Evolutionary conservation across 2,888 invertebrate species (phyloP).

Genomic region (Ochropacha duplaris): DNA sequence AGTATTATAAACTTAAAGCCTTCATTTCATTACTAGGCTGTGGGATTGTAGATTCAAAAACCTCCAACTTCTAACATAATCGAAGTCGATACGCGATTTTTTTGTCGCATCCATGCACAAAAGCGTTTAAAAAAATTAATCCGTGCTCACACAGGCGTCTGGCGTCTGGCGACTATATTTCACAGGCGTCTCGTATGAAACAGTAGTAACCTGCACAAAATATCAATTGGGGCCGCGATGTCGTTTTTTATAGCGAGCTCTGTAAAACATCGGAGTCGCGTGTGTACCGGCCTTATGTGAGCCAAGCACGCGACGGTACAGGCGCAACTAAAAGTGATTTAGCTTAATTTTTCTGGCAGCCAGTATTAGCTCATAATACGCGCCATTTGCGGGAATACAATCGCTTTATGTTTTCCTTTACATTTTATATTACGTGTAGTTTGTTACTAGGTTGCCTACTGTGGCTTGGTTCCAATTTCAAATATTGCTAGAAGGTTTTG

Average conservation of each 20-base stretch:
- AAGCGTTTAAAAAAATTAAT: conserved; percentile 38
- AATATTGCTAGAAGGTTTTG: not conserved
- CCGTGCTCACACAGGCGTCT: conserved; percentile 15
- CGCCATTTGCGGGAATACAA: conserved; percentile 32
- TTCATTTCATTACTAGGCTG: too few relatives aligned
- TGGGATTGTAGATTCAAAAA: too few relatives aligned
- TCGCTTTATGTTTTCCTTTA: conserved; percentile 44
- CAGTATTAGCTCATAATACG: conserved; percentile 44
- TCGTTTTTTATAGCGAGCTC: conserved; percentile 71
- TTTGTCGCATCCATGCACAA: conserved; percentile 4
- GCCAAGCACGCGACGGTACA: conserved; percentile 66
- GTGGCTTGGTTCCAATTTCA: not conserved
- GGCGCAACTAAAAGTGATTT: conserved; percentile 60
- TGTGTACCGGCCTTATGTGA: conserved; percentile 69
- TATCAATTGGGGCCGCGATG: conserved; percentile 73
- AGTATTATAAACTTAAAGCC: too few relatives aligned
- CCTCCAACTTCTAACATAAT: not conserved
- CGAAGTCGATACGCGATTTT: not conserved
- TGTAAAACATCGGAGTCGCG: conserved; percentile 76
- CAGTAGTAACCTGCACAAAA: conserved; percentile 70
- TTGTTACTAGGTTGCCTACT: not conserved
- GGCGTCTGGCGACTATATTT: conserved; percentile 27
- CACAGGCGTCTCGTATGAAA: conserved; percentile 51
- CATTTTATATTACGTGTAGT: conserved; percentile 27
- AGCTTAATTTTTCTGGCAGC: conserved; percentile 45